Percentiles rank a stretch among this genome's conserved stretches.
Conservation (phyloP, 64 coral and sea anemone genomes). For the Platygyra sinensis region DNA sequence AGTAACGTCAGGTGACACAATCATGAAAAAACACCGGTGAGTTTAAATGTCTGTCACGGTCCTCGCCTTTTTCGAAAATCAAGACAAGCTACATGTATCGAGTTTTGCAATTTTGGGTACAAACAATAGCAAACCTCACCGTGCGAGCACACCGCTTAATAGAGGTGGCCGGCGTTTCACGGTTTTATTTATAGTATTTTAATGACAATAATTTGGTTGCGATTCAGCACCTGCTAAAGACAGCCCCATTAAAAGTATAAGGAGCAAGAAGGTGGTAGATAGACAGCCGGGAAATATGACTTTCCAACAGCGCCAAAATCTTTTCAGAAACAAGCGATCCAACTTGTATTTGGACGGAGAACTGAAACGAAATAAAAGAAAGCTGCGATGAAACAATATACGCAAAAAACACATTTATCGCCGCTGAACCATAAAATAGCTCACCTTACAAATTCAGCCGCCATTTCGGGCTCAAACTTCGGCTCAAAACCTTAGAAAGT, state of each 20-base stretch:
- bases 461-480: background rate
- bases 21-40: too few relatives aligned
- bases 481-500: background rate
- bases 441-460: background rate
- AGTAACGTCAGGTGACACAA: too few relatives aligned
- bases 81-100: too few relatives aligned
- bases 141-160: too few relatives aligned
- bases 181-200: too few relatives aligned
- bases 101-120: too few relatives aligned
- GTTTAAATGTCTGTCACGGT: too few relatives aligned
- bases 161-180: too few relatives aligned
- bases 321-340: conserved; percentile 78
- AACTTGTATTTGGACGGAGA: conserved; percentile 39
- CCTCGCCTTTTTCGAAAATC: too few relatives aligned
- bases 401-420: background rate
- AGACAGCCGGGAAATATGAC: conserved; percentile 80
- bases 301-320: conserved; percentile 73
- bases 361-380: background rate
- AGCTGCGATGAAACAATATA: too few relatives aligned
- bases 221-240: conserved; percentile 57
- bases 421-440: background rate
- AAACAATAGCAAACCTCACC: too few relatives aligned
- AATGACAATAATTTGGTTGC: too few relatives aligned
- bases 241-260: conserved; percentile 78
- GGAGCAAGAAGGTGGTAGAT: conserved; percentile 67